phyloP scores from a whole-genome alignment of 2,888 invertebrate species.

The Eilema griseolum region DNA sequence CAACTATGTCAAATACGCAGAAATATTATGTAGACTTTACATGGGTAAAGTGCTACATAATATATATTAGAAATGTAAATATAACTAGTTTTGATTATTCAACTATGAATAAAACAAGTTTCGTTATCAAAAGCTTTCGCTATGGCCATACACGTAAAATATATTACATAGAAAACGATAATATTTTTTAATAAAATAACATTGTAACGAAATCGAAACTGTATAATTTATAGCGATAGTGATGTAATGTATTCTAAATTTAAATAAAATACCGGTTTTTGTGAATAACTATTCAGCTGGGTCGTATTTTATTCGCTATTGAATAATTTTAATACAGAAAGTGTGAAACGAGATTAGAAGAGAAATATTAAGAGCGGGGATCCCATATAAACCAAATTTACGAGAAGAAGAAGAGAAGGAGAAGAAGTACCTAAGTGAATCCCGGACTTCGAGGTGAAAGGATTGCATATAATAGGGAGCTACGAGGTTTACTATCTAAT shows the following conservation, averaged over 20 bases:
- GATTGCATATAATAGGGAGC: no score
- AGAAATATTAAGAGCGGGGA: not conserved
- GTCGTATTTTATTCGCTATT: conserved; percentile 19
- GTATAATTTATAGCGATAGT: conserved; percentile 26
- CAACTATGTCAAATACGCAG: no score
- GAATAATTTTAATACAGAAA: conserved; percentile 3
- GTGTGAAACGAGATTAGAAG: not conserved
- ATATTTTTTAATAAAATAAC: conserved; percentile 34
- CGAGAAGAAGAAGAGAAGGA: no score
- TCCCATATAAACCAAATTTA: no score
- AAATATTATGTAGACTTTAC: no score
- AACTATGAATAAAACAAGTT: conserved; percentile 15
- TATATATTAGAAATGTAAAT: not conserved
- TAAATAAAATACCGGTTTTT: conserved; percentile 21
- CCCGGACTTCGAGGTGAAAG: no score
- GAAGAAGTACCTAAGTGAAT: no score
- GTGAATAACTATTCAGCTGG: conserved; percentile 23
- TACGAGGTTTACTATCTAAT: no score
- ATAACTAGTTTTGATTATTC: conserved; percentile 2
- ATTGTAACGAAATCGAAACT: conserved; percentile 43
- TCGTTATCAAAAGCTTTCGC: conserved; percentile 38
- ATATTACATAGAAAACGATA: conserved; percentile 18
- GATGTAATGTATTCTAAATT: conserved; percentile 38
- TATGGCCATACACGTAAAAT: conserved; percentile 26
- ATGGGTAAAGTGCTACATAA: no score